Evolutionary conservation across 2,888 invertebrate genomes (phyloP), one percentile per base, ranked within the genome.

Genomic region (Melangyna quadrimaculata): DNA sequence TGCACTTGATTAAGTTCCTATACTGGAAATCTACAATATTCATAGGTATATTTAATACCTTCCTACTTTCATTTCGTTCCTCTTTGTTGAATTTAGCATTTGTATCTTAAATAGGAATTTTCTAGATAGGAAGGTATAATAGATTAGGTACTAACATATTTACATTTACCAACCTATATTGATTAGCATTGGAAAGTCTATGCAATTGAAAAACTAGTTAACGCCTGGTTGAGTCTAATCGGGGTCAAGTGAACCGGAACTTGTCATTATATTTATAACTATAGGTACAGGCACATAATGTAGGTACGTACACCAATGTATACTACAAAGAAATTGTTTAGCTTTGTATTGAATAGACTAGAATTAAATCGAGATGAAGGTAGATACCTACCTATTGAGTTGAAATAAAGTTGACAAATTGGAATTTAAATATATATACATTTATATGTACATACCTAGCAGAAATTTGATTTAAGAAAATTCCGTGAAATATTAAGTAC

Each of bases 231-330:
- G 63, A 43, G 55, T 51, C 55, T 59, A 37, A 83, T 74, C 63
- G 70, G 74, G 83, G 83, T 83, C 79, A 74, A 73, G 24, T 73
- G 73, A 83, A 78, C 78, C 73, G 53, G 78, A 78, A 82, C 78
- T 37, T 19, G 14, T 24, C 40, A 29, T 35, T 55, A 59, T 14
- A 59, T 22, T 19, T 14, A 12, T 24, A 17, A 27, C 6, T 6
- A 27, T n/a, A n/a, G n/a, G n/a, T n/a, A n/a, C n/a, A n/a, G n/a
- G n/a, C n/a, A n/a, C n/a, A n/a, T n/a, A n/a, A n/a, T n/a, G n/a
- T n/a, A n/a, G n/a, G n/a, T n/a, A n/a, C n/a, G n/a, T n/a, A n/a
- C n/a, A n/a, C n/a, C n/a, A n/a, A n/a, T n/a, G n/a, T n/a, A 40
- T 51, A 24, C 22, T 19, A 35, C 37, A 61, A 12, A 37, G 17